phyloP scores from a whole-genome alignment of 2,113 vertebrate species.

The Takifugu bimaculatus region DNA sequence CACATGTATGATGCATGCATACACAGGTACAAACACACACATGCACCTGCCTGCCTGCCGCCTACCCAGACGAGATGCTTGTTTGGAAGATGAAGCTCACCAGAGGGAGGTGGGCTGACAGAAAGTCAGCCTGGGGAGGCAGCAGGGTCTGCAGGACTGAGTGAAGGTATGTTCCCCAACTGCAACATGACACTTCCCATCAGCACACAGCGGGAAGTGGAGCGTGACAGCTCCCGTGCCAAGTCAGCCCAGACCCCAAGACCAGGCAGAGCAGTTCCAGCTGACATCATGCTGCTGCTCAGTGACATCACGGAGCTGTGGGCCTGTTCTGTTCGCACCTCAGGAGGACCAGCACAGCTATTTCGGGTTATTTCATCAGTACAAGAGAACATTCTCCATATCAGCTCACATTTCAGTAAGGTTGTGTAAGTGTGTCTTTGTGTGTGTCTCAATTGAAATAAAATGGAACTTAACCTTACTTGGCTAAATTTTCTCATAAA shows the following conservation, averaged over 20 bases:
- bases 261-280: constrained; percentile 47
- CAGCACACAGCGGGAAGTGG: constrained; percentile 50
- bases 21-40: constrained; percentile 38
- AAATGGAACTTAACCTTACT: too few relatives aligned
- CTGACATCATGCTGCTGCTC: constrained; percentile 20
- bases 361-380: too few relatives aligned
- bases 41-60: constrained; percentile 13
- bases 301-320: constrained; percentile 42
- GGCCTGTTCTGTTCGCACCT: constrained; percentile 32
- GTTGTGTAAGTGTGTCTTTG: too few relatives aligned
- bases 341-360: constrained; percentile 8
- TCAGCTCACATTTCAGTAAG: too few relatives aligned
- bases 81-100: constrained; percentile 39
- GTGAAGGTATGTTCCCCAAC: constrained; percentile 50
- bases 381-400: too few relatives aligned
- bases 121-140: constrained; percentile 1
- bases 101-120: constrained; percentile 27
- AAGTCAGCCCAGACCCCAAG: constrained; percentile 40
- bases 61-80: constrained; percentile 10
- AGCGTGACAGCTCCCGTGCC: constrained; percentile 43
- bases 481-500: too few relatives aligned
- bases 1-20: too few relatives aligned
- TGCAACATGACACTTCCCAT: constrained; percentile 55
- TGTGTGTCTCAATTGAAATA: too few relatives aligned
- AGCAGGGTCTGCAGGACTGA: constrained; percentile 12